Base-by-base conservation (phyloP, 1,140 invertebrate species). In the Pseudomyrmex gracilis region DNA sequence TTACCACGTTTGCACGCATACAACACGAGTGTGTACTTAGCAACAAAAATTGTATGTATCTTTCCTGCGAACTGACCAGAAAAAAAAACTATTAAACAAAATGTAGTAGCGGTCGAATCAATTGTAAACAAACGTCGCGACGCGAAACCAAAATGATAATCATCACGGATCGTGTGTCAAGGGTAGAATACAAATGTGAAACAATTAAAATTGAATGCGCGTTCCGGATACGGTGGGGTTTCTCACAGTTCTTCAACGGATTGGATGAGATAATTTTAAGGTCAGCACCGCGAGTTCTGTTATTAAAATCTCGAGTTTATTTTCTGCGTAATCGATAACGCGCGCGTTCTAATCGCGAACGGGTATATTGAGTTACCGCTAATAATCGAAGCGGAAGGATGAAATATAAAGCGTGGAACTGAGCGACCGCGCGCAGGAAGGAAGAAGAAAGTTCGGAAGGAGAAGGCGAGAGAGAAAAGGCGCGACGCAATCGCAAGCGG, bases 111-210 rank as follows among this genome's bases (percentile, higher is more conserved):
- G 7, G 34, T 13, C 49, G 13, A 51, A 51, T 13, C 13, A 51
- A 51, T n/a, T n/a, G 13, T 51, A 13, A 2, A 1, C 2, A 51
- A 34, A 34, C 34, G 34, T 34, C 3, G 7, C 7, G 45, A 17
- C 9, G 9, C 34, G 22, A 34, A 70, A 83, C 58, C 58, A 49
- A 58, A 58, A 78, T 64, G 22, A 58, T 55, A 66, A 84, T 84
- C 22, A 49, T n/a, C 2, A 22, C 15, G 22, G 43, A 68, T 55
- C 60, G 60, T 49, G 60, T 49, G 20, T 15, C 24, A 2, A 34
- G 34, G 34, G 0, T 5, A 53, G 55, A 71, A 83, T 83, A 85
- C 58, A 83, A 47, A 76, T 85, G 43, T 85, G 43, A 20, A n/a
- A 53, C 10, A 58, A 68, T 85, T 55, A 71, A 57, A 76, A 83